Evolutionary conservation across 2,797 vertebrate species (phyloP), one percentile per base, ranked within the genome.

Genomic region (Pterois miles): DNA sequence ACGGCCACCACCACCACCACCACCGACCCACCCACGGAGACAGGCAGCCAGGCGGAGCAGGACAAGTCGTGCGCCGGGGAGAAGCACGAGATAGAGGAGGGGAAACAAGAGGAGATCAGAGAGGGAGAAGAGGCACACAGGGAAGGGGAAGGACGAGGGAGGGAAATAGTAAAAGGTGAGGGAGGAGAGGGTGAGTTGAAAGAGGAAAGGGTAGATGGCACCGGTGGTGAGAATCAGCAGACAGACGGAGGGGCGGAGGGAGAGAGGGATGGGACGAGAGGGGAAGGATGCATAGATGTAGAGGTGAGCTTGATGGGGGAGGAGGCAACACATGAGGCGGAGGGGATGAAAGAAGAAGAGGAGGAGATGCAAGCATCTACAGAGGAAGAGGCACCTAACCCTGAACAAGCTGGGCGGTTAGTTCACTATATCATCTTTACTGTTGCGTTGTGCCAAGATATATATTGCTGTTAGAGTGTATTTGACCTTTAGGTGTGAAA

Each of bases 341-440:
- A 68, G 59, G 74, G 74, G 75, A 90, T 83, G 22, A 78, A 80
- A 71, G 88, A 85, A 59, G 79, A 86, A 53, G 78, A 86, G 71
- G 77, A 85, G 71, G 76, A 88, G 64, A 75, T 46, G 68, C 76
- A 69, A 23, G 73, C 54, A 5, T 68, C 76, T 33, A 65, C 76
- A 20, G 81, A 86, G 70, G 85, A 87, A 43, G 82, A 89, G 65
- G 66, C 54, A 74, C 46, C 74, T 60, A 82, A 81, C 43, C 73
- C 78, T 65, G 79, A 64, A 74, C 88, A 78, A 63, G 73, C 80
- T 73, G 86, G 53, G 54, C 64, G 88, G 93, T 94, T 63, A 88
- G 92, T 90, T 65, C 48, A 77, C 65, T 46, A 18, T 60, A 33
- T 65, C 54, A 29, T 31, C 50, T 38, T 52, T 65, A 36, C 23